Base-by-base conservation (phyloP, 1,140 invertebrate genomes). In the Reticulitermes speratus region DNA sequence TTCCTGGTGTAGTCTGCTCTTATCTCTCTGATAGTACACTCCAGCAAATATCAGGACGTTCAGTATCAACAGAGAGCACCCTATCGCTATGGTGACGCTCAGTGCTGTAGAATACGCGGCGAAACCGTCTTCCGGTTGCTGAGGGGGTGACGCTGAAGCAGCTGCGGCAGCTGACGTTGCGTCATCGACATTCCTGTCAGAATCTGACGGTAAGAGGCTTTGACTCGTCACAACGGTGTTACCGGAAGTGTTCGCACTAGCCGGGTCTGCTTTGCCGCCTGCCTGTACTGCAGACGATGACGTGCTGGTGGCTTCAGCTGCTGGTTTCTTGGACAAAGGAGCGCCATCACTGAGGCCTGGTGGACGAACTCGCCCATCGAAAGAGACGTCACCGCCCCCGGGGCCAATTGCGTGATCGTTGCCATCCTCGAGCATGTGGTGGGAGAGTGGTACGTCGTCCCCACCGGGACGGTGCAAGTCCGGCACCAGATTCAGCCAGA, bases 401-500 rank as follows among this genome's bases (percentile, higher is more conserved):
- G 85, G 89, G 89, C 45, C 82, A 8, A 44, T 12, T 16, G 84
- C 38, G 5, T 89, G 90, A 14, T 96, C 95, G 83, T 92, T 90
- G 87, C 91, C 91, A 87, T 97, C 94, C 55, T 96, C 94, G 0
- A 99, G 92, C 86, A 97, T 94, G 91, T 98, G 97, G 91, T 98
- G 97, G 0, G 96, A 95, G 69, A 94, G 93, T 14, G 96, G 96
- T 32, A 97, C 96, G 89, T 97, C 96, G 87, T 96, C 96, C 25
- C 95, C 94, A 2, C 96, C 96, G 1, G 96, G 96, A 89, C 96
- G 94, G 89, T 99, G 98, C n/a, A 99, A 93, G 90, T 98, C 97
- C 8, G 98, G 98, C 75, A 99, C 97, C 32, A 99, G 92, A 89
- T 98, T 97, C 52, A 98, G 90, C 98, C 98, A 99, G 90, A 99